Percentiles rank a stretch among this genome's conserved stretches.
Evolutionary conservation across 2,113 vertebrate genomes (phyloP).

Genomic region (Sphyrna mokarran): DNA sequence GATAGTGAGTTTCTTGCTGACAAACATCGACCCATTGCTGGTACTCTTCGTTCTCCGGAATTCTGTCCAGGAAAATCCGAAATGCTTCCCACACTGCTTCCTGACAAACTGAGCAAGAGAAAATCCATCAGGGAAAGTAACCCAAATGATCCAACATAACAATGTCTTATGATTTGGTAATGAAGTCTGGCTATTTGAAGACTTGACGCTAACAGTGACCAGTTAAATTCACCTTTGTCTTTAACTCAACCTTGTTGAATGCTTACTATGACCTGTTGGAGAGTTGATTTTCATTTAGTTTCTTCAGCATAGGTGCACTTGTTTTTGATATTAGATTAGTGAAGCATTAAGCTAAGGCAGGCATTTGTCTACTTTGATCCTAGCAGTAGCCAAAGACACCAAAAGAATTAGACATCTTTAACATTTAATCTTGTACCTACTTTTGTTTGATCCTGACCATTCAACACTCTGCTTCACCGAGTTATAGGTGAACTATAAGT

Average conservation of each 20-base stretch:
- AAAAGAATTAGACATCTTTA: not conserved
- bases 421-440: not conserved
- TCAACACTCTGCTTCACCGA: not conserved
- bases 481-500: not conserved
- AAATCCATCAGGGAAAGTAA: constrained; percentile 22
- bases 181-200: not conserved
- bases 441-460: not conserved
- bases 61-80: constrained; percentile 80
- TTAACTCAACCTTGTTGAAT: not conserved
- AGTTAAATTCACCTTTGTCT: not conserved
- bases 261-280: too few relatives aligned
- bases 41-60: constrained; percentile 78
- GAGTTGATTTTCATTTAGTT: not conserved
- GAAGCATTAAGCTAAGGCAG: not conserved
- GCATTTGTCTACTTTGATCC: not conserved
- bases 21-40: constrained; percentile 79
- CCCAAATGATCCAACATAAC: too few relatives aligned
- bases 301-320: not conserved
- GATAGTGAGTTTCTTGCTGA: constrained; percentile 73
- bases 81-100: constrained; percentile 92
- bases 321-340: not conserved
- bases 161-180: not conserved
- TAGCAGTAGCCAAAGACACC: not conserved
- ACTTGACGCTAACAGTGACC: not conserved
- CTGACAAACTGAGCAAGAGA: constrained; percentile 75